Base-by-base conservation (phyloP, 2,797 vertebrate genomes). In the Otolemur crassicaudatus region DNA sequence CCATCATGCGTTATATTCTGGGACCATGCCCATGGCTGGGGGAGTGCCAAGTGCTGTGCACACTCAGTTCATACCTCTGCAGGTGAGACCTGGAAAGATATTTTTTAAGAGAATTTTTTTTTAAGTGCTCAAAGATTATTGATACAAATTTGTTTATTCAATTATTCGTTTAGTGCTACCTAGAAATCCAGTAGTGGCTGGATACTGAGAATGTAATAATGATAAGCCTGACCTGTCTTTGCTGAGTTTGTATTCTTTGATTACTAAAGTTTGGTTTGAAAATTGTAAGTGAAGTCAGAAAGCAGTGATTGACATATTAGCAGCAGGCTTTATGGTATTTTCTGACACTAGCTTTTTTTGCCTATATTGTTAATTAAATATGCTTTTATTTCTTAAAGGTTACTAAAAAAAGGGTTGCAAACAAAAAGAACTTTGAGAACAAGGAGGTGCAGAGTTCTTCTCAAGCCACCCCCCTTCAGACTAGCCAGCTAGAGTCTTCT, bases 41-140 rank as follows among this genome's bases (percentile, higher is more conserved):
- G 56, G 98, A 2, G 11, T 99, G 65, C 98, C 99, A 83, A 98
- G 99, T 53, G 99, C 99, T 86, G 99, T 99, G 79, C 99, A 99
- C 98, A 99, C 99, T 98, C 99, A 99, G 98, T 99, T 99, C 97
- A 99, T 99, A 98, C 99, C 99, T 43, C 97, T 99, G 58, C 99
- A 99, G 99, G 99, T 99, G 97, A 98, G 98, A 75, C 70, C 31
- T 70, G n/a, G 40, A 80, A 82, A 40, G 19, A 95, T 90, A 73
- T 65, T 77, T 96, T 96, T 67, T 34, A 56, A 40, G 49, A 63
- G 81, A 77, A 31, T 88, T 79, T 7, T 40, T 76, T 70, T 67
- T 81, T 88, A 84, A 87, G 75, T 92, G 19, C 60, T 89, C 25
- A 94, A 67, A 96, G 63, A 89, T 69, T 40, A 11, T 58, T 79